Evolutionary conservation across 1,140 invertebrate genomes (phyloP).

Genomic region (Plutomurus gul): DNA sequence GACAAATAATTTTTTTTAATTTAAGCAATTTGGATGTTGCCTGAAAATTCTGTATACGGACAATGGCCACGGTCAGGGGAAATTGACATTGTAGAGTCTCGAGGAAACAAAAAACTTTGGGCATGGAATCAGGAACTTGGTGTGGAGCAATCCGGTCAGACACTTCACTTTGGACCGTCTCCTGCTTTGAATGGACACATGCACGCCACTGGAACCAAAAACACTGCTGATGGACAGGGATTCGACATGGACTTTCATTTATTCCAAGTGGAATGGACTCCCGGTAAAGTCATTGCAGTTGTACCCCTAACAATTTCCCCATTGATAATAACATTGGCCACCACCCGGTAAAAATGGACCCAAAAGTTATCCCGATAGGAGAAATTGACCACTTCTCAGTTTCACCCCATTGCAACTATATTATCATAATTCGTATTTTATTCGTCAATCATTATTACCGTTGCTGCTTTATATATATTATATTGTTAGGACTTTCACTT

Average conservation of each 20-base stretch:
- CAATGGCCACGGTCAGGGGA: constrained; percentile 62
- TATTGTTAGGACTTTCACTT: too few species aligned
- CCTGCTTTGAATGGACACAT: constrained; percentile 62
- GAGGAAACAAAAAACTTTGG: constrained; percentile 51
- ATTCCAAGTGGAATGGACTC: constrained; percentile 56
- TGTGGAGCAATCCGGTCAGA: constrained; percentile 63
- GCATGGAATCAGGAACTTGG: constrained; percentile 63
- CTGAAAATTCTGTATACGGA: constrained; percentile 63
- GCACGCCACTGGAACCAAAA: constrained; percentile 60
- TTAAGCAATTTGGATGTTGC: constrained; percentile 65
- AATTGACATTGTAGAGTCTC: constrained; percentile 54
- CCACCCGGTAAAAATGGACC: too few species aligned
- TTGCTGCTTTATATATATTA: too few species aligned
- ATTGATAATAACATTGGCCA: too few species aligned
- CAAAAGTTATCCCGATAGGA: too few species aligned
- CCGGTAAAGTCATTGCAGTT: neutral
- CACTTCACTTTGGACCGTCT: constrained; percentile 66
- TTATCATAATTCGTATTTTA: too few species aligned
- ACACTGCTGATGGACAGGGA: constrained; percentile 57
- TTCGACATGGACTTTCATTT: constrained; percentile 59
- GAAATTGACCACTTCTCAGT: too few species aligned
- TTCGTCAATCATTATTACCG: too few species aligned
- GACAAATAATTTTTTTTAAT: neutral
- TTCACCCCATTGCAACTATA: too few species aligned
- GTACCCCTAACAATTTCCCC: too few species aligned